These are phyloP conservation scores for Scomber japonicus DNA, from an alignment of 2,113 vertebrate species.

Conservation along the genomic window DNA sequence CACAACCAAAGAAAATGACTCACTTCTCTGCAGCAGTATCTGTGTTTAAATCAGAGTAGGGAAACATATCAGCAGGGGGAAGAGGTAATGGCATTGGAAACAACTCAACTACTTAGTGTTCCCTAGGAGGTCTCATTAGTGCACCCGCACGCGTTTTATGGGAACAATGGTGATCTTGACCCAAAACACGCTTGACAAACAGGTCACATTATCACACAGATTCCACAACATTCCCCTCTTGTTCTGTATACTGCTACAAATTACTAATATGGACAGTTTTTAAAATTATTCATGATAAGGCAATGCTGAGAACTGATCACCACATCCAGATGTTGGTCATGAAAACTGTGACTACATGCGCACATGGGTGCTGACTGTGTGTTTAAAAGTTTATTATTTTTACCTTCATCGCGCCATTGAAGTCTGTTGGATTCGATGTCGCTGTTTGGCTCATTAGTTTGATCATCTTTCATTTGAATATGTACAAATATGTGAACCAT, in stretches of 20 bases:
- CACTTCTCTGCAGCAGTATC: not conserved
- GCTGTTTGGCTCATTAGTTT: not conserved
- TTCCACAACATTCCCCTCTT: not conserved
- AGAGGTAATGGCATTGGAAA: slow-evolving; percentile 16
- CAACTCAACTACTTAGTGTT: not conserved
- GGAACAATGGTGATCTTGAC: not conserved
- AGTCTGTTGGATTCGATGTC: not conserved
- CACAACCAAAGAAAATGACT: not conserved
- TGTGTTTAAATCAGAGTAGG: not conserved
- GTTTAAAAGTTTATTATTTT: not conserved
- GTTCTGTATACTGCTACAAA: slow-evolving; percentile 13
- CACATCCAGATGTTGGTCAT: slow-evolving; percentile 1
- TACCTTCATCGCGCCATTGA: not conserved
- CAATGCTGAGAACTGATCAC: not conserved
- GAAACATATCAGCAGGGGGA: not conserved
- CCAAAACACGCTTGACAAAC: not conserved
- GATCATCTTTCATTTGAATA: not conserved
- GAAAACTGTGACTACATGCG: not conserved
- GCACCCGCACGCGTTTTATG: slow-evolving; percentile 16
- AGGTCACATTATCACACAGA: not conserved
- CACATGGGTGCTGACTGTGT: not conserved
- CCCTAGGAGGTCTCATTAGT: slow-evolving; percentile 31
- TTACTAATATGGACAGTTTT: slow-evolving; percentile 7
- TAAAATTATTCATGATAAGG: slow-evolving; percentile 22
- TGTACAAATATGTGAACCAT: not conserved